phyloP scores from a whole-genome alignment of 2,113 vertebrate genomes.

The Ovis canadensis region DNA sequence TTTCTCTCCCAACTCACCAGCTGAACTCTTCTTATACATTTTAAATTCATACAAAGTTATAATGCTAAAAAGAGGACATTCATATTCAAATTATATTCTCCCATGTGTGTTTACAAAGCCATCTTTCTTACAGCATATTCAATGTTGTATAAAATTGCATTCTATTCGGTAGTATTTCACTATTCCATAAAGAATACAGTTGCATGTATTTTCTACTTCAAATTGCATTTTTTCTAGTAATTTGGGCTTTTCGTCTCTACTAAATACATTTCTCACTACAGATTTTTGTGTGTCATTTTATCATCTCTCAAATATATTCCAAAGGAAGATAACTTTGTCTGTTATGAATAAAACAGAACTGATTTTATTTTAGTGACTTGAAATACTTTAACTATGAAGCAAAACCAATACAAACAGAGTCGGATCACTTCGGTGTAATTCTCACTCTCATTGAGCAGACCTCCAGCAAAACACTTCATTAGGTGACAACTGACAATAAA shows the following conservation, averaged over 20 bases:
- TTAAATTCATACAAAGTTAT: constrained; percentile 61
- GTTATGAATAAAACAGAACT: constrained; percentile 35
- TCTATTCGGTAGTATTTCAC: neutral
- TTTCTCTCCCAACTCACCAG: constrained; percentile 2
- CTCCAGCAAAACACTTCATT: neutral
- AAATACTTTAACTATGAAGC: neutral
- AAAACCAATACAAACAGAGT: neutral
- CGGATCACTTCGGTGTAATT: neutral
- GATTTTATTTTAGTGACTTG: constrained; percentile 43
- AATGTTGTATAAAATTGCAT: constrained; percentile 30
- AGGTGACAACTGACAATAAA: neutral
- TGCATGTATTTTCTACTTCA: constrained; percentile 47
- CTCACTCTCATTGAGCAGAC: neutral
- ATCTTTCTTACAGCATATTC: constrained; percentile 30
- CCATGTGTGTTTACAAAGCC: constrained; percentile 60
- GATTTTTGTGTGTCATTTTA: constrained; percentile 3
- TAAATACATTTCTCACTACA: constrained; percentile 55
- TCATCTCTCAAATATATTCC: constrained; percentile 2
- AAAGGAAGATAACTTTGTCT: constrained; percentile 20
- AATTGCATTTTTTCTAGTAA: constrained; percentile 69
- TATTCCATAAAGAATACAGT: constrained; percentile 41
- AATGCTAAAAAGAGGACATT: constrained; percentile 53
- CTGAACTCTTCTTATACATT: constrained; percentile 32
- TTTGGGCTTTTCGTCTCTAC: constrained; percentile 15
- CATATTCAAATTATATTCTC: constrained; percentile 54